Conservation (phyloP, 2,113 vertebrate species). For the Anarrhichthys ocellatus region DNA sequence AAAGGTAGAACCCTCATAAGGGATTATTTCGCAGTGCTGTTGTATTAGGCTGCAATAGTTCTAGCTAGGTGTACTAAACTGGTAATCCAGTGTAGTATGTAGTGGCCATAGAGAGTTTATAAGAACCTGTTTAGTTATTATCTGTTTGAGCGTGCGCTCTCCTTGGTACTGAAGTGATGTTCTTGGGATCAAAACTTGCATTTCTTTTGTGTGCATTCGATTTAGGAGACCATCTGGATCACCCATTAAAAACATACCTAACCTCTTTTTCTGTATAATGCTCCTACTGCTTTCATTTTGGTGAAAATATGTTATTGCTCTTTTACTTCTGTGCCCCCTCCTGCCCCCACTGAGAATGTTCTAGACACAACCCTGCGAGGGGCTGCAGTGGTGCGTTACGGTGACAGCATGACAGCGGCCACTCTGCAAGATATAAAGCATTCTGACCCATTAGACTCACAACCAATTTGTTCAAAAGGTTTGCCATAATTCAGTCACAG, state of each 20-base stretch:
- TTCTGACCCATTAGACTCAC: slow-evolving; percentile 86
- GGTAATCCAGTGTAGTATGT: not conserved
- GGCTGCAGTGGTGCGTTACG: slow-evolving; percentile 29
- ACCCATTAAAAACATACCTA: not conserved
- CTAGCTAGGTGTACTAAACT: not conserved
- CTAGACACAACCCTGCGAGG: slow-evolving; percentile 4
- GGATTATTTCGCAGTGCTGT: not conserved
- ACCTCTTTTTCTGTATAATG: not conserved
- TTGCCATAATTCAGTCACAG: slow-evolving; percentile 82
- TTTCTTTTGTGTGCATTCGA: slow-evolving; percentile 4
- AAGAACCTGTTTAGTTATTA: slow-evolving; percentile 29
- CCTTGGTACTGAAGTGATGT: slow-evolving; percentile 44
- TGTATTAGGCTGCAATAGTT: not conserved
- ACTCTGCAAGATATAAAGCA: slow-evolving; percentile 80
- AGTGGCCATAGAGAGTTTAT: slow-evolving; percentile 8
- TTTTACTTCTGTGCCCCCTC: not conserved
- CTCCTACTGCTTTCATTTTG: not conserved
- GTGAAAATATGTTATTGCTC: not conserved
- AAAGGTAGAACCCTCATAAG: not conserved
- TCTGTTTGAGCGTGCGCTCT: slow-evolving; percentile 33
- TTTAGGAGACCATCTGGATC: not conserved
- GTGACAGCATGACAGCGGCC: slow-evolving; percentile 59
- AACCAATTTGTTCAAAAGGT: slow-evolving; percentile 88
- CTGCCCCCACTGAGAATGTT: not conserved
- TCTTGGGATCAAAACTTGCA: slow-evolving; percentile 1